phyloP scores from a whole-genome alignment of 2,888 invertebrate genomes.

The Junonia oenone region DNA sequence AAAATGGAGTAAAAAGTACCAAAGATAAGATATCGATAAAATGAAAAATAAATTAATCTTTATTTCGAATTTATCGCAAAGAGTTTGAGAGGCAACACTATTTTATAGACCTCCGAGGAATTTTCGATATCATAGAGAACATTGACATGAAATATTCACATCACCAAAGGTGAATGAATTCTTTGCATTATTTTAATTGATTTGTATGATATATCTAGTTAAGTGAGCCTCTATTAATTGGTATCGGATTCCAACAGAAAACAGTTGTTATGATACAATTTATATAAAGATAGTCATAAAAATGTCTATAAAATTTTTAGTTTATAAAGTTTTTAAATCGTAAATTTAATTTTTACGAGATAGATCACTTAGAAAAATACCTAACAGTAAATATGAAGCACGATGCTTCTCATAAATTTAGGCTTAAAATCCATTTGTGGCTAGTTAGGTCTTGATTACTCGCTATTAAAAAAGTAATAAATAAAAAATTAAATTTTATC shows the following conservation, averaged over 20 bases:
- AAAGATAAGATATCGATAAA: neutral
- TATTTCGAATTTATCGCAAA: neutral
- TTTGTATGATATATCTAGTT: conserved; percentile 71
- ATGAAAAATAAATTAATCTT: neutral
- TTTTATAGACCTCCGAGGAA: conserved; percentile 16
- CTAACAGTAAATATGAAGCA: neutral
- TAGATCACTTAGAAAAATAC: neutral
- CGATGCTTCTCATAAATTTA: neutral
- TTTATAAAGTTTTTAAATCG: neutral
- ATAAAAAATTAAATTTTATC: no score
- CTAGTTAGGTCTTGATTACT: no score
- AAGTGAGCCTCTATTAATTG: conserved; percentile 70
- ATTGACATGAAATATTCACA: conserved; percentile 33
- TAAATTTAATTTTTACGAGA: conserved; percentile 2
- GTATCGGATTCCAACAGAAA: conserved; percentile 33
- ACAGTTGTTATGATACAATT: conserved; percentile 13
- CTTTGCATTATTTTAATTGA: conserved; percentile 74
- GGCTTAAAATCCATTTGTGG: no score
- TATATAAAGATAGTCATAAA: conserved; percentile 2
- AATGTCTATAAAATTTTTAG: conserved; percentile 6
- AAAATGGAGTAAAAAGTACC: neutral
- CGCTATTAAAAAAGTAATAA: no score
- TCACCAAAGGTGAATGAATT: conserved; percentile 72
- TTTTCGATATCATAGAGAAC: conserved; percentile 27
- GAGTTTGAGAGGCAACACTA: conserved; percentile 13